A percentile compares a stretch with the other conserved stretches of the same genome.
Evolutionary conservation across 2,113 vertebrate genomes (phyloP).

Genomic region (Nanorana parkeri): DNA sequence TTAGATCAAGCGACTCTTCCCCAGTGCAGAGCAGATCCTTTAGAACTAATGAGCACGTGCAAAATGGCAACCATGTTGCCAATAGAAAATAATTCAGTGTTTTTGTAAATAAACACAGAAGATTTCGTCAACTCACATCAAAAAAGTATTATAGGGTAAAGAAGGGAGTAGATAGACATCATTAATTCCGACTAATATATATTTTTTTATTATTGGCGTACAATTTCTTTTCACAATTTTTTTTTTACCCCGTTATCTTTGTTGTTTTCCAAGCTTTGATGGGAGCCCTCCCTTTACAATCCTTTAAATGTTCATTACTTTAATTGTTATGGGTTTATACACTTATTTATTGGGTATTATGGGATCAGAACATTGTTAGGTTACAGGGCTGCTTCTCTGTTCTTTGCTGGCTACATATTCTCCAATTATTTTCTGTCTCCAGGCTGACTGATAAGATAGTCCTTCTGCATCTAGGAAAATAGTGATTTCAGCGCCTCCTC

Average conservation of each 20-base stretch:
- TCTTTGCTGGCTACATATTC: slow-evolving; percentile 11
- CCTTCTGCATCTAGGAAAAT: slow-evolving; percentile 55
- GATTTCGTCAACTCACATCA: background rate
- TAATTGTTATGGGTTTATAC: slow-evolving; percentile 7
- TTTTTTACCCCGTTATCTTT: background rate
- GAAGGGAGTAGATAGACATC: background rate
- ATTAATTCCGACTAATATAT: background rate
- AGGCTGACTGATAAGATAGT: slow-evolving; percentile 50
- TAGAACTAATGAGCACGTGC: slow-evolving; percentile 45
- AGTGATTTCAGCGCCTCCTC: slow-evolving; percentile 34
- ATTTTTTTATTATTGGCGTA: background rate
- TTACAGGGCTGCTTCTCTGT: slow-evolving; percentile 25
- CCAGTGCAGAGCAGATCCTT: slow-evolving; percentile 35
- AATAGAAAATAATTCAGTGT: background rate
- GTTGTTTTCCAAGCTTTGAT: background rate
- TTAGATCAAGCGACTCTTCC: too few species aligned
- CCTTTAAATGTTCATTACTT: slow-evolving; percentile 17
- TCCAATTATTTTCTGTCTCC: slow-evolving; percentile 57
- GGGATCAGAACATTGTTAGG: background rate
- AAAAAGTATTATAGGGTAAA: background rate
- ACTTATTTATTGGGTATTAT: slow-evolving; percentile 6
- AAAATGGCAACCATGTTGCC: background rate
- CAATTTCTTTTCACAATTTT: background rate
- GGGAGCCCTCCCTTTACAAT: background rate
- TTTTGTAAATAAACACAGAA: background rate